Evolutionary conservation across 1,140 invertebrate species (phyloP).

Genomic region (Bombus cullumanus): DNA sequence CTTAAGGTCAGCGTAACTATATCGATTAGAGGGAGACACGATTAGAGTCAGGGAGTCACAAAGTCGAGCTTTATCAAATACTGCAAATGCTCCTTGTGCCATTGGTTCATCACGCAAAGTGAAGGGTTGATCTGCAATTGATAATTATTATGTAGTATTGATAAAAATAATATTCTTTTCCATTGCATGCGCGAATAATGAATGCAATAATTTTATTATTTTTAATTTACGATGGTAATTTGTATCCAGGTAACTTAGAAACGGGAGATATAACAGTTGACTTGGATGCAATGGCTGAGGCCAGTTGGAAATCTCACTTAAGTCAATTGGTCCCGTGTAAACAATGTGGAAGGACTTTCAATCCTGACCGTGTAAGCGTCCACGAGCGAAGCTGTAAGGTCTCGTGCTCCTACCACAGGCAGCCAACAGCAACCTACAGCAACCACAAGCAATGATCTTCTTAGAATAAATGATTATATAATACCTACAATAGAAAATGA

Average conservation of each 20-base stretch:
- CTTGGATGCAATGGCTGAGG: slow-evolving; percentile 77
- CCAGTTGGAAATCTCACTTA: slow-evolving; percentile 84
- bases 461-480: too few species aligned
- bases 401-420: too few species aligned
- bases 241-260: slow-evolving; percentile 36
- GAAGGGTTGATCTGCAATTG: background rate
- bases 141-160: background rate
- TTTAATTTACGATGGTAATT: slow-evolving; percentile 28
- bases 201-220: background rate
- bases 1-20: slow-evolving; percentile 36
- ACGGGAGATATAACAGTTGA: slow-evolving; percentile 46
- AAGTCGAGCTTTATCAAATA: slow-evolving; percentile 14
- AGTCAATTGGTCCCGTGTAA: slow-evolving; percentile 86
- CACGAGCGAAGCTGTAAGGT: slow-evolving; percentile 87
- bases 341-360: slow-evolving; percentile 88
- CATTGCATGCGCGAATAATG: background rate
- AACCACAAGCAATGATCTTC: too few species aligned
- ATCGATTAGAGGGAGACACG: background rate
- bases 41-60: background rate
- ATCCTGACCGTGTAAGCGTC: slow-evolving; percentile 87
- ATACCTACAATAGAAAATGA: too few species aligned
- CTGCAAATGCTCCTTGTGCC: background rate
- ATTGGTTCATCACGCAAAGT: background rate
- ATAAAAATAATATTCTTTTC: background rate
- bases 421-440: too few species aligned